Conservation (phyloP, 2,113 vertebrate genomes). For the Scophthalmus maximus region DNA sequence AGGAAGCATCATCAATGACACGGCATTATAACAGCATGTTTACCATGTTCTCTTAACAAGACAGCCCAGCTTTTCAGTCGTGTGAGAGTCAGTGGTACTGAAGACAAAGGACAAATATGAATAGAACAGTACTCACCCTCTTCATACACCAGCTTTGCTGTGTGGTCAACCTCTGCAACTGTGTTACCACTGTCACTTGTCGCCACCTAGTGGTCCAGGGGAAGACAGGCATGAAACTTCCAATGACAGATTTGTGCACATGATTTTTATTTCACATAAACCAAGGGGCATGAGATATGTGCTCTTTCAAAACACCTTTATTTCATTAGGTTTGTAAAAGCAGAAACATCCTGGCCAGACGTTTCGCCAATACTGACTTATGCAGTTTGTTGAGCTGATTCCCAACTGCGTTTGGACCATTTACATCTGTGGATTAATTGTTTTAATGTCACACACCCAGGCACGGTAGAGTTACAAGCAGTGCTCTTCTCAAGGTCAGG, state of each 20-base stretch:
- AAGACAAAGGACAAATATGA: conserved; percentile 2
- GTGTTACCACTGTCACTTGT: conserved; percentile 78
- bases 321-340: not conserved
- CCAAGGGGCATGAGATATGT: no score
- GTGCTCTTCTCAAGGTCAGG: not conserved
- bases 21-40: not conserved
- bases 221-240: not conserved
- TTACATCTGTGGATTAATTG: not conserved
- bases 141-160: conserved; percentile 95
- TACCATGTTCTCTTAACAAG: not conserved
- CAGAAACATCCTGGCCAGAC: not conserved
- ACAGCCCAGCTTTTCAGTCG: not conserved
- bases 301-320: not conserved
- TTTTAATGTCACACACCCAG: no score
- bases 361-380: not conserved
- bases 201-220: conserved; percentile 85
- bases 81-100: not conserved
- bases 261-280: no score
- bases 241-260: no score
- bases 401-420: not conserved
- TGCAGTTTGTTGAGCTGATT: no score
- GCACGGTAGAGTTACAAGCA: no score
- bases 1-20: not conserved
- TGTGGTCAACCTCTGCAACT: conserved; percentile 81
- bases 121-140: conserved; percentile 86